Conservation (phyloP, 1,140 invertebrate genomes). For the Atta cephalotes region DNA sequence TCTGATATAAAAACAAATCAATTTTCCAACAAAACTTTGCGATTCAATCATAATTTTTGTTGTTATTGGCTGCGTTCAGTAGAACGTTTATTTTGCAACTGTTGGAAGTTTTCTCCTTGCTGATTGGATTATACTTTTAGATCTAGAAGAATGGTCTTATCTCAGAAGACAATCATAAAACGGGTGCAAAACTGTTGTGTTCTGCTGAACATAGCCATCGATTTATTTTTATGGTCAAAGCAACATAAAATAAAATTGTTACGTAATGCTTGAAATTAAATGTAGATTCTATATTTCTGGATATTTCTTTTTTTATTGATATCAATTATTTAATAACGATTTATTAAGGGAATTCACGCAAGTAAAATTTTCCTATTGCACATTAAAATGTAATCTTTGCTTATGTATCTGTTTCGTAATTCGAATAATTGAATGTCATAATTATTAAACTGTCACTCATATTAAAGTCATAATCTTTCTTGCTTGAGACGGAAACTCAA, state of each 20-base stretch:
- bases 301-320: conserved; percentile 1
- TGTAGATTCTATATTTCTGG: not conserved
- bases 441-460: conserved; percentile 38
- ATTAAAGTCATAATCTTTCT: not conserved
- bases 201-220: too few relatives aligned
- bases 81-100: too few relatives aligned
- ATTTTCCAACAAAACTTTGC: not conserved
- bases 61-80: too few relatives aligned
- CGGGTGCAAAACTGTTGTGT: too few relatives aligned
- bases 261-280: not conserved
- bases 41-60: not conserved
- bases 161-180: too few relatives aligned
- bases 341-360: not conserved
- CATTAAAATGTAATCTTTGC: not conserved
- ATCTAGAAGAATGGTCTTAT: too few relatives aligned
- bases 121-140: too few relatives aligned
- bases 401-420: not conserved
- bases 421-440: conserved; percentile 32
- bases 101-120: too few relatives aligned
- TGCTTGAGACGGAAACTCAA: conserved; percentile 15
- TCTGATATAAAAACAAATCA: not conserved
- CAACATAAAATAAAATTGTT: not conserved
- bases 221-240: not conserved
- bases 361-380: not conserved
- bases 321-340: not conserved